These are phyloP conservation scores for Chondrilla cf. caribensis DNA, from an alignment of 37 sponge, comb jelly and placozoan genomes.

Conservation along the genomic window DNA sequence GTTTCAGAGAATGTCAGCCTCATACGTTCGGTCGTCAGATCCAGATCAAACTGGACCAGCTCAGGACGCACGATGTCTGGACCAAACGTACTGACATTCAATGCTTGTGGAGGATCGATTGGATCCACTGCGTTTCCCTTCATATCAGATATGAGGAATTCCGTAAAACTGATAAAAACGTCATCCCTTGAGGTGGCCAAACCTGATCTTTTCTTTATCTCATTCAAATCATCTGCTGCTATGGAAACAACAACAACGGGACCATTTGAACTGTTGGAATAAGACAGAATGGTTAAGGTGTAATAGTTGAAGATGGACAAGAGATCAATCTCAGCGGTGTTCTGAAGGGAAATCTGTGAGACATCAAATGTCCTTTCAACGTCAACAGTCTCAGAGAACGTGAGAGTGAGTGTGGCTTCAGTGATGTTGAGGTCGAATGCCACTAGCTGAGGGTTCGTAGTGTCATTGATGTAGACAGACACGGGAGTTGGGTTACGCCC, in stretches of 20 bases:
- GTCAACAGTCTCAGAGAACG: constrained; percentile 78
- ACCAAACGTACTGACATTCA: constrained; percentile 14
- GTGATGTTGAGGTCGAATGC: constrained; percentile 56
- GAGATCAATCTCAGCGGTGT: constrained; percentile 7
- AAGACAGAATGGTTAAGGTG: constrained; percentile 29
- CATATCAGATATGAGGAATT: constrained; percentile 53
- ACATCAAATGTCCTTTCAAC: constrained; percentile 40
- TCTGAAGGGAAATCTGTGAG: constrained; percentile 53
- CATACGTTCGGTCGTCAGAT: constrained; percentile 57
- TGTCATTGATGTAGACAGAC: constrained; percentile 57
- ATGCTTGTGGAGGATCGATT: constrained; percentile 25
- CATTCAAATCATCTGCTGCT: constrained; percentile 64
- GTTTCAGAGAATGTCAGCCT: constrained; percentile 78
- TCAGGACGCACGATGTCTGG: constrained; percentile 54
- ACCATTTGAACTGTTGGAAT: constrained; percentile 37
- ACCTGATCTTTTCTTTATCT: constrained; percentile 63
- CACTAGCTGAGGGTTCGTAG: constrained; percentile 56
- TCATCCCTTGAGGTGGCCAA: constrained; percentile 37
- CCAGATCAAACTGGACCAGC: constrained; percentile 53
- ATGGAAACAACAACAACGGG: constrained; percentile 53
- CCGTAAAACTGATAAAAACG: constrained; percentile 49
- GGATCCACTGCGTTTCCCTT: constrained; percentile 42
- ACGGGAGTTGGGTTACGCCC: constrained; percentile 61
- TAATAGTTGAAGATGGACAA: constrained; percentile 34
- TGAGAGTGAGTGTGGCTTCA: constrained; percentile 37